Evolutionary conservation across 2,797 vertebrate genomes (phyloP).

Genomic region (Sebastes oblongus): DNA sequence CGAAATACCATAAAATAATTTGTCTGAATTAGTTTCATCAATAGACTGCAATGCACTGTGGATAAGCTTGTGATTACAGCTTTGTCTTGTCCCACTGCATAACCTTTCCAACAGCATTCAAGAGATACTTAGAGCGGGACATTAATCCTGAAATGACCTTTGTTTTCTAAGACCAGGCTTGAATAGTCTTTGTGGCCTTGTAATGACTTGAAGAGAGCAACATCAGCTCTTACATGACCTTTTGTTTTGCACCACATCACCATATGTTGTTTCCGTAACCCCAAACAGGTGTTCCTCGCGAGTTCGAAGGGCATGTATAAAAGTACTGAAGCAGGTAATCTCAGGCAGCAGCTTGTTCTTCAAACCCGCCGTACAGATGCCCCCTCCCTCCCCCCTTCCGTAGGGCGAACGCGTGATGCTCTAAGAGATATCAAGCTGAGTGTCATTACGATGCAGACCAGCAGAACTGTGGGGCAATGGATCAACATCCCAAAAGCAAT

Average conservation of each 20-base stretch:
- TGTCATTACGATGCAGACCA: slow-evolving; percentile 61
- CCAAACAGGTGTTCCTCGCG: slow-evolving; percentile 35
- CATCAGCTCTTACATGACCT: slow-evolving; percentile 36
- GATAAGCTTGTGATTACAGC: background rate
- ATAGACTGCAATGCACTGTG: background rate
- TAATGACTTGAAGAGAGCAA: slow-evolving; percentile 16
- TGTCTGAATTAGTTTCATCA: background rate
- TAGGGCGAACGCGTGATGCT: slow-evolving; percentile 7
- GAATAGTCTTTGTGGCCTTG: background rate
- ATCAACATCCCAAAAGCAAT: slow-evolving; percentile 49
- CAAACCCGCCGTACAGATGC: background rate
- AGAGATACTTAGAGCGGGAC: background rate
- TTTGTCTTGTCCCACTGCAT: background rate
- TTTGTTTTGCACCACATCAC: slow-evolving; percentile 12
- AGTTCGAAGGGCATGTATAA: slow-evolving; percentile 32
- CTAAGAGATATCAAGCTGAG: background rate
- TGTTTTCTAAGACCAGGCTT: background rate
- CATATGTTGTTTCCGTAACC: slow-evolving; percentile 57
- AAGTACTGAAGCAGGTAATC: slow-evolving; percentile 32
- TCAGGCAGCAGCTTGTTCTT: slow-evolving; percentile 29
- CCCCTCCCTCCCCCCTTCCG: background rate
- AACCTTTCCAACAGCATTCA: slow-evolving; percentile 8
- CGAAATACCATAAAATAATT: slow-evolving; percentile 15
- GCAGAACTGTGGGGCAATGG: slow-evolving; percentile 39
- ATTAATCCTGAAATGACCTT: slow-evolving; percentile 17